Evolutionary conservation across 2,888 invertebrate genomes (phyloP), one percentile per base, ranked within the genome.

Genomic region (Diploptera punctata): DNA sequence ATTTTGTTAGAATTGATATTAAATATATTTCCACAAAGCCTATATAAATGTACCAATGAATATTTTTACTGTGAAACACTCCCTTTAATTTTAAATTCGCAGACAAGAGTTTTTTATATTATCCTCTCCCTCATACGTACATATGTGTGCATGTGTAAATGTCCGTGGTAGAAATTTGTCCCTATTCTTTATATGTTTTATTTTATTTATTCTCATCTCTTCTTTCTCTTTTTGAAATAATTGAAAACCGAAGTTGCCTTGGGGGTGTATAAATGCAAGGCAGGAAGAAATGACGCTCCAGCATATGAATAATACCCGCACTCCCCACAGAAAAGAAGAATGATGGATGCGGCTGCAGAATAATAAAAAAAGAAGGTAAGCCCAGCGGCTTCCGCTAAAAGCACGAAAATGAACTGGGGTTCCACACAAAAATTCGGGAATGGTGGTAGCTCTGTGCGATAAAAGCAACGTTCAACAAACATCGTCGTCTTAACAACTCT

Each of bases 241-340:
- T 43, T 65, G 65, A 65, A 65, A 65, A 65, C 65, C 65, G 65
- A 65, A 65, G 47, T 65, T 47, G 44, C 65, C 26, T 65, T 47
- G 26, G 43, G 44, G 47, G 2, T 24, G 21, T 47, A n/a, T 44
- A 65, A 29, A 33, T 31, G 31, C 31, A n/a, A n/a, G 16, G 65
- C 44, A 65, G 47, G 65, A 60, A 29, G 19, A 31, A 29, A 65
- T 16, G 21, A 16, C 26, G 54, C 54, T 54, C 16, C 16, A 24
- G 47, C 47, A 47, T 65, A 47, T 65, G 65, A 65, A 65, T 65
- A 65, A 44, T 16, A 19, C 65, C 65, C 21, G 47, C 43, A 26
- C 57, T 29, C 16, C 47, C 16, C 44, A 47, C 19, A 26, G 24
- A 19, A 54, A 54, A 26, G 54, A 54, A 54, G 24, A 47, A 65